Evolutionary conservation across 1,140 invertebrate species (phyloP).

Genomic region (Lutraria rhynchaena): DNA sequence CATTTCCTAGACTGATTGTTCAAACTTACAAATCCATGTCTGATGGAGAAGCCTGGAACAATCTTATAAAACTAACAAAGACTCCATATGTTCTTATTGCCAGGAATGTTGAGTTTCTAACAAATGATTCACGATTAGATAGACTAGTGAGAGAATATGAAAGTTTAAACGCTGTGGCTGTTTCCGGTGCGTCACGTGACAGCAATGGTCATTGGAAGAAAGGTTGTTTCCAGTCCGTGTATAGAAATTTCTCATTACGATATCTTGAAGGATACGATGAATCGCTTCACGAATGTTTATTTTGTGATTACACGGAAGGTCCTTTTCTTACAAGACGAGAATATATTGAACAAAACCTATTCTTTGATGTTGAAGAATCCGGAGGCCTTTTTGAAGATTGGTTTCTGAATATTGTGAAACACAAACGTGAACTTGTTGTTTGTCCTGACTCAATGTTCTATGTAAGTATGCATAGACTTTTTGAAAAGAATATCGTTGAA

Average conservation of each 20-base stretch:
- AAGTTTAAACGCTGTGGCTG: slow-evolving; percentile 59
- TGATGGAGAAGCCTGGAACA: slow-evolving; percentile 66
- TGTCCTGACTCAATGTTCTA: slow-evolving; percentile 78
- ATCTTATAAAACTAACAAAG: slow-evolving; percentile 54
- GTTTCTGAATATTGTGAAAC: slow-evolving; percentile 69
- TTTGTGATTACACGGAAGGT: slow-evolving; percentile 76
- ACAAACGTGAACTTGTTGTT: slow-evolving; percentile 55
- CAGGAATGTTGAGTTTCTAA: slow-evolving; percentile 66
- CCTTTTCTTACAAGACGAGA: slow-evolving; percentile 71
- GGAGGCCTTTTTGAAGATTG: slow-evolving; percentile 72
- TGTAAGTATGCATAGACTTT: not conserved
- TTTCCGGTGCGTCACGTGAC: slow-evolving; percentile 71
- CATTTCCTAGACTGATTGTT: not conserved
- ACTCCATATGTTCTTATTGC: slow-evolving; percentile 77
- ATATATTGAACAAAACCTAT: slow-evolving; percentile 53
- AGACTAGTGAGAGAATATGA: slow-evolving; percentile 73
- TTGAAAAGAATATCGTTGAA: too few relatives aligned
- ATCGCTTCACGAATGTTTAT: slow-evolving; percentile 76
- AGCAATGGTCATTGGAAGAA: slow-evolving; percentile 74
- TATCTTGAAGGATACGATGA: slow-evolving; percentile 74
- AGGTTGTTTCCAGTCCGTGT: slow-evolving; percentile 73
- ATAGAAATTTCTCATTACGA: slow-evolving; percentile 72
- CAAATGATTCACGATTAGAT: slow-evolving; percentile 68
- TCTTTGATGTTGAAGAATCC: slow-evolving; percentile 59
- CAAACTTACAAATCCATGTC: not conserved